Evolutionary conservation across 1,140 invertebrate species (phyloP).

Genomic region (Zaprionus camerounensis): DNA sequence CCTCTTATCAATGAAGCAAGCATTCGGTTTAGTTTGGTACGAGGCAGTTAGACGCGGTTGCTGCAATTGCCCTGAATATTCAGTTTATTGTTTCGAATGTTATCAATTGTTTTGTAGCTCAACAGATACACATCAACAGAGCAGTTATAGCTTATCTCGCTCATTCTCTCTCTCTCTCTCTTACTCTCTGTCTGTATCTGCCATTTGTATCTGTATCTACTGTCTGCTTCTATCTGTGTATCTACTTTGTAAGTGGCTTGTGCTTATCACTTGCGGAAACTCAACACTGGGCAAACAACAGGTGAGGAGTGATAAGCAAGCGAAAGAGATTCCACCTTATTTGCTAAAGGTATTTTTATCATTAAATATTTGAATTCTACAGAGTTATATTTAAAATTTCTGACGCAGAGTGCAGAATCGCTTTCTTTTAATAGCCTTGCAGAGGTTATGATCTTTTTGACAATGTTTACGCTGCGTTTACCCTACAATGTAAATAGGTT

Average conservation of each 20-base stretch:
- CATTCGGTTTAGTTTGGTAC: slow-evolving; percentile 51
- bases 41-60: slow-evolving; percentile 55
- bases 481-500: neutral
- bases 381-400: slow-evolving; percentile 28
- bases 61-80: slow-evolving; percentile 51
- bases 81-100: slow-evolving; percentile 35
- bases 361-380: slow-evolving; percentile 27
- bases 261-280: slow-evolving; percentile 45
- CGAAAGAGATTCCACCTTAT: slow-evolving; percentile 4
- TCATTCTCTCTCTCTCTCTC: neutral
- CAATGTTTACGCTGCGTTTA: neutral
- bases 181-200: neutral
- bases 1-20: slow-evolving; percentile 55
- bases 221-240: neutral
- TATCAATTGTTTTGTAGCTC: slow-evolving; percentile 41
- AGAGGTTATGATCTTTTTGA: neutral
- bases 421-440: neutral
- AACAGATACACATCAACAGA: neutral
- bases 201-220: too few relatives aligned
- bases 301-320: slow-evolving; percentile 23
- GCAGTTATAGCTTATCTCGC: slow-evolving; percentile 28
- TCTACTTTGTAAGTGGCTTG: slow-evolving; percentile 12
- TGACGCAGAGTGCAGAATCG: slow-evolving; percentile 18
- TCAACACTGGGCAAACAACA: neutral
- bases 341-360: slow-evolving; percentile 32